Evolutionary conservation across 2,888 invertebrate species (phyloP), one percentile per base, ranked within the genome.

Genomic region (Cheiracanthium punctorium): DNA sequence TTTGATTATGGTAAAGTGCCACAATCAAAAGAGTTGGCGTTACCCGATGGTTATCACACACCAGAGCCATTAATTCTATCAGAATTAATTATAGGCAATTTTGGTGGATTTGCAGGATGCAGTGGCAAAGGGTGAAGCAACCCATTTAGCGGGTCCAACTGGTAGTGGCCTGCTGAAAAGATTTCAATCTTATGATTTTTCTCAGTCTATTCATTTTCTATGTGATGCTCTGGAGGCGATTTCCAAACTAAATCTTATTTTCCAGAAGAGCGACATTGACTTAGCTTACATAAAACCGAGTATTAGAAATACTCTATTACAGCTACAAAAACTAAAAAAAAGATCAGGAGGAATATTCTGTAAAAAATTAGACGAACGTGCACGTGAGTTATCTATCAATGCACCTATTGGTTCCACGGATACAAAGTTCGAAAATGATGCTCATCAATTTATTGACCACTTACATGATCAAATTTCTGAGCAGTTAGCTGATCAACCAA

Each of bases 31-130:
- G n/a, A n/a, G n/a, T n/a, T n/a, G n/a, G n/a, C n/a, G n/a, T n/a
- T n/a, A n/a, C n/a, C n/a, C n/a, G n/a, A n/a, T 29, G 70, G 37
- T 20, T 33, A 12, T 70, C 70, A n/a, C 70, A 32, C 70, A 7
- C 4, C 1, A 2, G 37, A 1, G 41, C 33, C 17, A 1, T 70
- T 4, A 70, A 70, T 37, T 70, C 70, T 2, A 70, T 70, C 32
- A 20, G 32, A 4, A 14, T 33, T 0, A 70, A 70, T 37, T 37
- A 28, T 2, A 70, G 28, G 5, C 10, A 12, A 32, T 70, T 7
- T 1, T 24, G 14, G 10, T 37, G 1, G 70, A 70, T 30, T 70
- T 70, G 33, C 37, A 70, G 17, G 37, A 70, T 37, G 32, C 33
- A 7, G 37, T 24, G 33, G 32, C 33, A 70, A 8, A n/a, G 10